Conservation (phyloP, 2,888 invertebrate species). For the Caenorhabditis zanzibari region DNA sequence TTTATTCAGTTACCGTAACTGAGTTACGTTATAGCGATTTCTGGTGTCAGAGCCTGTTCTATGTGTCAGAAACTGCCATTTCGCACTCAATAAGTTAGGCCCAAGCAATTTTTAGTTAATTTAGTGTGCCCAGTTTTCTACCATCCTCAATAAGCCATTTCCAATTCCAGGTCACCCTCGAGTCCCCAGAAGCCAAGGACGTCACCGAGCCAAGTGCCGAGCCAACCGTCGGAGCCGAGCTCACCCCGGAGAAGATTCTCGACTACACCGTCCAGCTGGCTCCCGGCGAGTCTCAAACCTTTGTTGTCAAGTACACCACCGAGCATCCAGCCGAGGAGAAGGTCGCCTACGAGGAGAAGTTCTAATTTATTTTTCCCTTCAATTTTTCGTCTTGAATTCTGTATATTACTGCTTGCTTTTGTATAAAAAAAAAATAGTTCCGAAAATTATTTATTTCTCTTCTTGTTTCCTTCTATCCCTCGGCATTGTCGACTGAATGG, state of each 20-base stretch:
- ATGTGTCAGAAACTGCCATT: too few relatives aligned
- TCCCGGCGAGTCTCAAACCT: slow-evolving; percentile 30
- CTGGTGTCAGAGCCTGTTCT: too few relatives aligned
- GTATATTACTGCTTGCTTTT: slow-evolving; percentile 3
- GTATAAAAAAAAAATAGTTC: slow-evolving; percentile 7
- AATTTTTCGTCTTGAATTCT: neutral
- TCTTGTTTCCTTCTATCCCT: slow-evolving; percentile 37
- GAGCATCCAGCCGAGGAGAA: slow-evolving; percentile 59
- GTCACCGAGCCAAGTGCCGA: slow-evolving; percentile 28
- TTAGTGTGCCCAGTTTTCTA: too few relatives aligned
- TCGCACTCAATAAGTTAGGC: too few relatives aligned
- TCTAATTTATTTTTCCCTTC: slow-evolving; percentile 4
- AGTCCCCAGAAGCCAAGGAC: slow-evolving; percentile 47
- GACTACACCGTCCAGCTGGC: slow-evolving; percentile 60
- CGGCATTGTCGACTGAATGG: slow-evolving; percentile 69
- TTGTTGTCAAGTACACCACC: slow-evolving; percentile 50
- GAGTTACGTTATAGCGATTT: too few relatives aligned
- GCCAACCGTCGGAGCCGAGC: slow-evolving; percentile 48
- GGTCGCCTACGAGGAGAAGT: slow-evolving; percentile 52
- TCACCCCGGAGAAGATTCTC: slow-evolving; percentile 58
- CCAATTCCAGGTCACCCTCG: slow-evolving; percentile 40
- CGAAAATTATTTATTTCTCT: neutral
- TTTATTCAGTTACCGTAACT: too few relatives aligned
- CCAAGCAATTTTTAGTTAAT: too few relatives aligned
- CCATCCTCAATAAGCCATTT: neutral